Evolutionary conservation across 1,140 invertebrate species (phyloP).

Genomic region (Penaeus vannamei): DNA sequence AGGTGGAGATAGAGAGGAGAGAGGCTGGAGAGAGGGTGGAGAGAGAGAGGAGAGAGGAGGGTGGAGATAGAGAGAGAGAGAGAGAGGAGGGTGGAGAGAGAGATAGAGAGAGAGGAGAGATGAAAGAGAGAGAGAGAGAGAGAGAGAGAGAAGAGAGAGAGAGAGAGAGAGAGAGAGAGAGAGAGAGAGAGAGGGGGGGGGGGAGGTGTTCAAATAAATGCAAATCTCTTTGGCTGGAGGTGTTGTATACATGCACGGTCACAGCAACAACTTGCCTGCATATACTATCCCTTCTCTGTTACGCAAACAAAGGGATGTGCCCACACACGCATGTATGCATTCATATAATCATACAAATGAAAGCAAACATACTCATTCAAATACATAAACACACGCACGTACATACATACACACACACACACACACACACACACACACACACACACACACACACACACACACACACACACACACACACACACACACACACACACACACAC

Average conservation of each 20-base stretch:
- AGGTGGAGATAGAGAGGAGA: too few species aligned
- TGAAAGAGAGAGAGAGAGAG: constrained; percentile 38
- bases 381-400: constrained; percentile 26
- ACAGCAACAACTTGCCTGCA: too few species aligned
- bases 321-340: not conserved
- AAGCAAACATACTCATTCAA: constrained; percentile 10
- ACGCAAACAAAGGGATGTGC: not conserved
- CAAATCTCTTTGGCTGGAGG: too few species aligned
- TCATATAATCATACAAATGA: not conserved
- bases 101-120: constrained; percentile 26
- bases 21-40: not conserved
- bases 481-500: constrained; percentile 32
- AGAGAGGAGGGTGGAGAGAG: not conserved
- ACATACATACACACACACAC: constrained; percentile 39
- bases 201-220: too few species aligned
- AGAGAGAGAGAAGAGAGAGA: constrained; percentile 41
- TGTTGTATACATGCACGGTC: too few species aligned
- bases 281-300: too few species aligned
- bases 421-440: not conserved
- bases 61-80: not conserved
- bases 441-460: constrained; percentile 8
- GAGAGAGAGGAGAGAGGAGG: not conserved
- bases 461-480: constrained; percentile 31
- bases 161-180: not conserved
- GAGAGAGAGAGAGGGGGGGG: not conserved